Conservation (phyloP, 2,113 vertebrate species). For the Vombatus ursinus region DNA sequence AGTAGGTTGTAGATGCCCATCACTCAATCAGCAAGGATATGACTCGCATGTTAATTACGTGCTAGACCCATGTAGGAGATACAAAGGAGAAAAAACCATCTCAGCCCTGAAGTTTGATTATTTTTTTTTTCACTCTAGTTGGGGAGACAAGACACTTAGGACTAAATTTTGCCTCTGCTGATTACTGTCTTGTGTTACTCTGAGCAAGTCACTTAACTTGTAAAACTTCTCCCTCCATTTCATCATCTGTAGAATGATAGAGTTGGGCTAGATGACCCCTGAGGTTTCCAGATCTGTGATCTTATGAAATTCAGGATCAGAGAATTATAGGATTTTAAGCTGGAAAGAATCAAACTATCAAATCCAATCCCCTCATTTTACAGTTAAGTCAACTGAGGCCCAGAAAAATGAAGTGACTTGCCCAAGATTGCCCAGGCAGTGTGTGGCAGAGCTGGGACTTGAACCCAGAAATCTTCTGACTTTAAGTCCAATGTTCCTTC, state of each 20-base stretch:
- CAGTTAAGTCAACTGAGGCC: not conserved
- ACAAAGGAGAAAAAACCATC: not conserved
- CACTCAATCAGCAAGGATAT: not conserved
- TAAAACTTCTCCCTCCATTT: slow-evolving; percentile 10
- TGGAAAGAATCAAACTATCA: not conserved
- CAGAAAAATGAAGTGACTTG: not conserved
- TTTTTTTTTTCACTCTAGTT: not conserved
- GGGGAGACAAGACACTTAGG: not conserved
- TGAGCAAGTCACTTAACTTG: not conserved
- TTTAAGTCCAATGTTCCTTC: not conserved
- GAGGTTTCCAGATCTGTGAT: not conserved
- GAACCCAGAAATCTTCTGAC: not conserved
- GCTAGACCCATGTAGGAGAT: not conserved
- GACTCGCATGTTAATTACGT: not conserved
- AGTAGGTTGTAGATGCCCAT: not conserved
- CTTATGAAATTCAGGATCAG: not conserved
- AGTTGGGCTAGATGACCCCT: not conserved
- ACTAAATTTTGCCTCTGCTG: not conserved
- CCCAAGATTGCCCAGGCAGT: too few species aligned
- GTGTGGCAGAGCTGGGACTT: not conserved
- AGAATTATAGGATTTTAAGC: not conserved
- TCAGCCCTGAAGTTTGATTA: not conserved
- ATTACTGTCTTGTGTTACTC: not conserved
- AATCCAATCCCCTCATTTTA: not conserved
- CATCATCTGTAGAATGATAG: not conserved